A percentile compares a stretch with the other conserved stretches of the same genome.
Conservation (phyloP, 2,797 vertebrate genomes). For the Lepilemur ruficaudatus region DNA sequence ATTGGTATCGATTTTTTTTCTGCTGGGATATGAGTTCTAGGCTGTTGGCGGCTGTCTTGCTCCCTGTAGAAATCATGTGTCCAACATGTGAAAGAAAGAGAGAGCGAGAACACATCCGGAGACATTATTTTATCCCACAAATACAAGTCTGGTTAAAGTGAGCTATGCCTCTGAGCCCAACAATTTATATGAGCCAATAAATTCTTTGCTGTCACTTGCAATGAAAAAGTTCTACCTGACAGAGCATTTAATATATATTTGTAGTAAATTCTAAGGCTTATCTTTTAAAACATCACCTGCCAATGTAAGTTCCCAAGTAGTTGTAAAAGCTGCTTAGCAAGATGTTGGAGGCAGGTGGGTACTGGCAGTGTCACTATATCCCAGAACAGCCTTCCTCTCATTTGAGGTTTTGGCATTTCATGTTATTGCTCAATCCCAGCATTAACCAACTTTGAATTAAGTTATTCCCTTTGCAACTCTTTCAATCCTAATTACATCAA, state of each 20-base stretch:
- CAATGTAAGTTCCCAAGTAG: neutral
- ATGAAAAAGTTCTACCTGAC: neutral
- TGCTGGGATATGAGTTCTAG: neutral
- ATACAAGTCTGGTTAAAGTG: neutral
- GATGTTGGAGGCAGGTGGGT: neutral
- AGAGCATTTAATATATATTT: neutral
- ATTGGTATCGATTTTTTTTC: neutral
- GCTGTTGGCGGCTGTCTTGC: neutral
- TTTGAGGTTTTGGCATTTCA: neutral
- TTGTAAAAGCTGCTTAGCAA: neutral
- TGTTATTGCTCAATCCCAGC: neutral
- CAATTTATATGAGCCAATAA: neutral
- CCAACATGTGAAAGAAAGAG: neutral
- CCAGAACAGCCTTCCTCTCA: neutral
- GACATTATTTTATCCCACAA: neutral
- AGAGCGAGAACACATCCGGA: neutral
- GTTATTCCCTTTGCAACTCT: neutral
- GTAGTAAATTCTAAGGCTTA: neutral
- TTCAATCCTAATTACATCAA: neutral
- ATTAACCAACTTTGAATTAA: neutral
- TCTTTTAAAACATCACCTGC: neutral
- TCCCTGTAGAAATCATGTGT: neutral
- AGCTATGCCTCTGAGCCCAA: neutral
- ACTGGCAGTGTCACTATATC: neutral
- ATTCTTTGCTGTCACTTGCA: neutral